Conservation (phyloP, 2,797 vertebrate genomes). For the Chelidonichthys spinosus region DNA sequence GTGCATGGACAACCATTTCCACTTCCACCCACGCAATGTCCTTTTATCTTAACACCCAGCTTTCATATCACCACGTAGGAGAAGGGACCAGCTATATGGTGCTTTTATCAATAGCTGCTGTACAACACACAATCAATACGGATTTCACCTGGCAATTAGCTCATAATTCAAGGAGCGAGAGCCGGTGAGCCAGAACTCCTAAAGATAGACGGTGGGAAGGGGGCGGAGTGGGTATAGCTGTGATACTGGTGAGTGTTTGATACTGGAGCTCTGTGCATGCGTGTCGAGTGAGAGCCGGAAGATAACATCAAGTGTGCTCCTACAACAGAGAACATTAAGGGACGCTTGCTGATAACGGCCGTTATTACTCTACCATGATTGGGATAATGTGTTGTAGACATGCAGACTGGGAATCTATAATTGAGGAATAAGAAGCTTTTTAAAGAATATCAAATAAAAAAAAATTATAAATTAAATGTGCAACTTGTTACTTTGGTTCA, state of each 20-base stretch:
- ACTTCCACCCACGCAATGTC: slow-evolving; percentile 60
- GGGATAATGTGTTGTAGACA: background rate
- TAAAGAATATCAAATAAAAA: background rate
- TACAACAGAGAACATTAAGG: slow-evolving; percentile 48
- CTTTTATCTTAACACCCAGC: slow-evolving; percentile 60
- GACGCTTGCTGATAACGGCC: slow-evolving; percentile 26
- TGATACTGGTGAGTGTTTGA: slow-evolving; percentile 11
- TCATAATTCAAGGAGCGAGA: slow-evolving; percentile 80
- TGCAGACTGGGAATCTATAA: background rate
- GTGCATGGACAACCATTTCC: slow-evolving; percentile 29
- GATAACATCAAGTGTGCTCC: slow-evolving; percentile 35
- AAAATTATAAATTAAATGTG: background rate
- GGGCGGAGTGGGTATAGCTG: background rate
- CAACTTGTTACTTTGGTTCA: background rate
- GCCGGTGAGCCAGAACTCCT: slow-evolving; percentile 56
- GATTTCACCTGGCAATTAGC: slow-evolving; percentile 83
- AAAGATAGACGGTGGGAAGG: slow-evolving; percentile 25
- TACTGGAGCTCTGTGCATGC: slow-evolving; percentile 15
- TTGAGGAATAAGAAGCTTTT: slow-evolving; percentile 1
- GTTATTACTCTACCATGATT: background rate
- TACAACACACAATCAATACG: slow-evolving; percentile 80
- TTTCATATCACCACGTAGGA: slow-evolving; percentile 69
- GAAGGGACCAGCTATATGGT: slow-evolving; percentile 68
- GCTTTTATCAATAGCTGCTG: slow-evolving; percentile 72
- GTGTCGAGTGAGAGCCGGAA: background rate